phyloP scores from a whole-genome alignment of 2,113 vertebrate species.

The Corvus cornix region DNA sequence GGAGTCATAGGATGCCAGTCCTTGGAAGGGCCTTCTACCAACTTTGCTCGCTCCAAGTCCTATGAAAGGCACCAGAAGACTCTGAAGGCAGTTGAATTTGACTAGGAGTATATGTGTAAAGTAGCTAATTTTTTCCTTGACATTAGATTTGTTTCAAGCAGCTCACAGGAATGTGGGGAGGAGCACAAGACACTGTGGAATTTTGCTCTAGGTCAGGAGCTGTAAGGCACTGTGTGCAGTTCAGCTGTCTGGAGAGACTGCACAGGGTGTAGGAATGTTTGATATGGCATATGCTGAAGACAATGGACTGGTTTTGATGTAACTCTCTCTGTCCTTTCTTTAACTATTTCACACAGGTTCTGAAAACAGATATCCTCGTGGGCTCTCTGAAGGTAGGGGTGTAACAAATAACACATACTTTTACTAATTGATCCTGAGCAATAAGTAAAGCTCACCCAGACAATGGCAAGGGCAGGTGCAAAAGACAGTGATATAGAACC shows the following conservation, averaged over 20 bases:
- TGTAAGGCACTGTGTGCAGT: not conserved
- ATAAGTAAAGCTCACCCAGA: not conserved
- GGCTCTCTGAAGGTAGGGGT: conserved; percentile 41
- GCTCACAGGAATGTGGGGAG: not conserved
- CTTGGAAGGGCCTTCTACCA: not conserved
- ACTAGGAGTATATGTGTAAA: not conserved
- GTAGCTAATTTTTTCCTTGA: not conserved
- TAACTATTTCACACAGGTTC: not conserved
- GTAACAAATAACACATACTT: not conserved
- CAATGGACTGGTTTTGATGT: not conserved
- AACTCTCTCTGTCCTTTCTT: not conserved
- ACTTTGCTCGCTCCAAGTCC: not conserved
- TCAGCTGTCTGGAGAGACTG: not conserved
- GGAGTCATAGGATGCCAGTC: not conserved
- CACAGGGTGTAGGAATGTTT: not conserved
- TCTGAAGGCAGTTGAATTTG: not conserved
- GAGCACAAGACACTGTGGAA: not conserved
- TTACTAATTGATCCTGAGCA: not conserved
- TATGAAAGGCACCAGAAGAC: not conserved
- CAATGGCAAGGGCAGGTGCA: not conserved
- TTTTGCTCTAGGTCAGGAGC: not conserved
- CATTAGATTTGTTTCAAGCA: not conserved
- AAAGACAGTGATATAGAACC: not conserved
- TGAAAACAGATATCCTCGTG: conserved; percentile 1
- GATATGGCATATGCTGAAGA: not conserved